Base-by-base conservation (phyloP, 2,113 vertebrate species). In the Chionomys nivalis region DNA sequence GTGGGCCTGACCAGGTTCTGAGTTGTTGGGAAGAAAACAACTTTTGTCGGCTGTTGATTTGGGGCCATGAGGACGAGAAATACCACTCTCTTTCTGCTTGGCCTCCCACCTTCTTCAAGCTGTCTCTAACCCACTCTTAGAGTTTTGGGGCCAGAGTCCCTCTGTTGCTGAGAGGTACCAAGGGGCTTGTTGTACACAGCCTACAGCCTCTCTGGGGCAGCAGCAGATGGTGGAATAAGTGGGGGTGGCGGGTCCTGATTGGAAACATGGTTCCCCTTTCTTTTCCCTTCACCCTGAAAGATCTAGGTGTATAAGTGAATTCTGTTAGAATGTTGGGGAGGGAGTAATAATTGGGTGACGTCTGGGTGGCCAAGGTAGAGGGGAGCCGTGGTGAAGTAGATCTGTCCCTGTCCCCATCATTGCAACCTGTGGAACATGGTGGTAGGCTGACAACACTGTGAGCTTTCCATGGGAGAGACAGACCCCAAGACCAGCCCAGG, bases 171-270 rank as follows among this genome's bases (percentile, higher is more conserved):
- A 86, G 77, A 47, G 87, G 73, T 75, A 33, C 42, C 58, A 39
- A 88, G 75, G 92, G 72, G 44, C 81, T 96, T 44, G 75, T 61
- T 89, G 36, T 36, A 12, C 17, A 90, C 9, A 68, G 58, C 66
- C 23, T 0, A 36, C 39, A 94, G 66, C 65, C 75, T 97, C 73
- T 14, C 8, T 89, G 66, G 81, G 68, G 90, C 68, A 78, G 85
- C 87, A 94, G 91, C 90, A 97, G 96, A 88, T 95, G 96, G 88
- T 87, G 28, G 52, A 77, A 26, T 65, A 49, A 94, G 89, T 85
- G 70, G 52, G 76, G 79, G 58, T 82, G 33, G 94, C 81, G 52
- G 52, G 68, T 8, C 2, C 66, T 94, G 65, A 94, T 70, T 31
- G 13, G 70, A 89, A 93, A 31, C 36, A 76, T 63, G 75, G 52